phyloP scores from a whole-genome alignment of 2,113 vertebrate species.

The Ptilorrhoa leucosticta region DNA sequence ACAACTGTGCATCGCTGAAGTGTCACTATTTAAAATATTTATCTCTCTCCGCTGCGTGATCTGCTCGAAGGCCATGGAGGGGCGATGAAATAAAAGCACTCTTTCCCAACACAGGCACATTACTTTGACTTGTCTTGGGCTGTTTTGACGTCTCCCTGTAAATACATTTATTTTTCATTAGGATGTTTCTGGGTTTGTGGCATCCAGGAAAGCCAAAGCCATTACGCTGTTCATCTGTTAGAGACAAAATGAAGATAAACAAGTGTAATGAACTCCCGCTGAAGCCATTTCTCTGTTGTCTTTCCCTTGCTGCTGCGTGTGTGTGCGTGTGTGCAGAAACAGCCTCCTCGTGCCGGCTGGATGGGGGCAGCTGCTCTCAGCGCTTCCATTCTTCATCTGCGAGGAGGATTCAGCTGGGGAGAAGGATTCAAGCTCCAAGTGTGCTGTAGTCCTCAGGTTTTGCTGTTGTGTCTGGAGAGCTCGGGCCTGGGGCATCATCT shows the following conservation, averaged over 20 bases:
- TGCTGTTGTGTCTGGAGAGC: background rate
- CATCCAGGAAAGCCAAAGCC: constrained; percentile 63
- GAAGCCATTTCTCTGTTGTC: background rate
- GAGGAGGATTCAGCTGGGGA: background rate
- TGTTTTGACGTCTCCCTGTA: constrained; percentile 71
- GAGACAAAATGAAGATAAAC: constrained; percentile 53
- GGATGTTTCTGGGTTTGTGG: constrained; percentile 65
- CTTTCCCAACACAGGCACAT: constrained; percentile 40
- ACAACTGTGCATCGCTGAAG: constrained; percentile 68
- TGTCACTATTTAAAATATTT: constrained; percentile 80
- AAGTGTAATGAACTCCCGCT: constrained; percentile 35
- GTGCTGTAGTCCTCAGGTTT: background rate
- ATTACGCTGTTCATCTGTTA: constrained; percentile 59
- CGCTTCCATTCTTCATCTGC: background rate
- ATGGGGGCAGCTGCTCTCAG: background rate
- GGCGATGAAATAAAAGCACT: constrained; percentile 67
- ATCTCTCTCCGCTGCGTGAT: constrained; percentile 70
- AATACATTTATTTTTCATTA: constrained; percentile 81
- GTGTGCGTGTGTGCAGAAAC: background rate
- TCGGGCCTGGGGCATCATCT: background rate
- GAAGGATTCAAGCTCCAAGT: background rate
- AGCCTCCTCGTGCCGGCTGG: background rate
- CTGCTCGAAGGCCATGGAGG: constrained; percentile 70
- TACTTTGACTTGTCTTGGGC: constrained; percentile 70
- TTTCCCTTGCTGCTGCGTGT: background rate